A percentile compares a stretch with the other conserved stretches of the same genome.
These are phyloP conservation scores for Perdita meconis DNA, from an alignment of 2,888 invertebrate species.

Conservation along the genomic window DNA sequence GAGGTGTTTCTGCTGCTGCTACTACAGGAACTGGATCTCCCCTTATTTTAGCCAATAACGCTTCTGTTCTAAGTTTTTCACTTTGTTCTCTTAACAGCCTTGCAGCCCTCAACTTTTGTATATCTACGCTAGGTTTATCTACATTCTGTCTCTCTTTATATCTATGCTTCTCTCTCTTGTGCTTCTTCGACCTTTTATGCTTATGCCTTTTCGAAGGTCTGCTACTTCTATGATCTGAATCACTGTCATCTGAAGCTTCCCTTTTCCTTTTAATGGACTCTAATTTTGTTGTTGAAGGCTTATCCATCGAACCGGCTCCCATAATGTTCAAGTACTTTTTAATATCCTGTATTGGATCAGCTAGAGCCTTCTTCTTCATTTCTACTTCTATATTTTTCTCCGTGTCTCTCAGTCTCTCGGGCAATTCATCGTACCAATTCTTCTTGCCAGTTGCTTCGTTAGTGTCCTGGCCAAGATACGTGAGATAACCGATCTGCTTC, in stretches of 20 bases:
- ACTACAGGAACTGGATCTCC: constrained; percentile 84
- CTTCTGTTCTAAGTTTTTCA: constrained; percentile 90
- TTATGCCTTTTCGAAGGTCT: constrained; percentile 71
- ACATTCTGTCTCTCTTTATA: constrained; percentile 14
- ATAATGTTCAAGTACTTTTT: constrained; percentile 85
- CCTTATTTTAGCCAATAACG: constrained; percentile 89
- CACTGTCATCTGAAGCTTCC: constrained; percentile 52
- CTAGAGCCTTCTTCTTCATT: constrained; percentile 87
- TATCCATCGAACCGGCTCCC: constrained; percentile 60
- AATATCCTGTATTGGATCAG: constrained; percentile 91
- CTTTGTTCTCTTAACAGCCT: constrained; percentile 92
- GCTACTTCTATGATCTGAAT: constrained; percentile 67
- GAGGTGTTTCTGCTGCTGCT: constrained; percentile 67
- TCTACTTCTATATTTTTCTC: constrained; percentile 87
- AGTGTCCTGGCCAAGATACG: constrained; percentile 97
- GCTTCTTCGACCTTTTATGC: constrained; percentile 77
- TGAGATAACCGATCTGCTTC: constrained; percentile 97
- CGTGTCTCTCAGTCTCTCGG: constrained; percentile 85
- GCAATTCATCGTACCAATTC: constrained; percentile 94
- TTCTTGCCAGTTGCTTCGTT: constrained; percentile 93
- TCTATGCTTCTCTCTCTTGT: constrained; percentile 69
- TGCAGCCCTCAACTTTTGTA: constrained; percentile 90
- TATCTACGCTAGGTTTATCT: constrained; percentile 72
- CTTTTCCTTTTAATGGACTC: constrained; percentile 73
- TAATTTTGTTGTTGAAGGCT: constrained; percentile 44